Conservation (phyloP, 2,888 invertebrate species). For the Gordius sp. region DNA sequence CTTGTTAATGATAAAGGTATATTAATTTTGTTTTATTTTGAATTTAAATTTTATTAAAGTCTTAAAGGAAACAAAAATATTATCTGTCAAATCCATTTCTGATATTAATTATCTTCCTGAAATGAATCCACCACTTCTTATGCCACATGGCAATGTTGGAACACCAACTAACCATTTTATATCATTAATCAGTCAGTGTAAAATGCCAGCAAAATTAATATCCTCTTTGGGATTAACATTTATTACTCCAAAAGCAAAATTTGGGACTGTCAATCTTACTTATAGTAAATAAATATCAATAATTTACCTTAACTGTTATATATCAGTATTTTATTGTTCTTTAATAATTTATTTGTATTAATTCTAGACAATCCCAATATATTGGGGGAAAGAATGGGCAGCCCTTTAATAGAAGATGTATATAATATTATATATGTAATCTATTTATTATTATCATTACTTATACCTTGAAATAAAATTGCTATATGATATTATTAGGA, state of each 20-base stretch:
- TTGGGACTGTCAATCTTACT: not conserved
- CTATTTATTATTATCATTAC: too few relatives aligned
- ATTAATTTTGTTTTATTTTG: not conserved
- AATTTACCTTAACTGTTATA: not conserved
- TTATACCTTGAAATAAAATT: too few relatives aligned
- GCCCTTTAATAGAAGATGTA: too few relatives aligned
- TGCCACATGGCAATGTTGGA: constrained; percentile 36
- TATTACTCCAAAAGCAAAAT: constrained; percentile 20
- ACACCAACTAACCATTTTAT: constrained; percentile 33
- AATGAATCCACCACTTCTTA: constrained; percentile 27
- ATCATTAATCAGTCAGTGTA: constrained; percentile 30
- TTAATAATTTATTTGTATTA: not conserved
- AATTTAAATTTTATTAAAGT: not conserved
- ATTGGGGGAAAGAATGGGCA: too few relatives aligned
- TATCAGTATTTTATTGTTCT: not conserved
- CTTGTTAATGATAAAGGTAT: constrained; percentile 17
- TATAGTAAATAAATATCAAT: not conserved
- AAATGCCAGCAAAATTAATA: constrained; percentile 31
- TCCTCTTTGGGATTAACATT: constrained; percentile 29
- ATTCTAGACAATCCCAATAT: too few relatives aligned
- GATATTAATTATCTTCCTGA: constrained; percentile 22
- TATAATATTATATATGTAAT: too few relatives aligned
- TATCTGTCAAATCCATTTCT: not conserved
- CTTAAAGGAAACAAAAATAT: not conserved
- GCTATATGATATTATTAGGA: not conserved